Percentiles rank a stretch among this genome's conserved stretches.
Evolutionary conservation across 2,113 vertebrate genomes (phyloP).

Genomic region (Apodemus sylvaticus): DNA sequence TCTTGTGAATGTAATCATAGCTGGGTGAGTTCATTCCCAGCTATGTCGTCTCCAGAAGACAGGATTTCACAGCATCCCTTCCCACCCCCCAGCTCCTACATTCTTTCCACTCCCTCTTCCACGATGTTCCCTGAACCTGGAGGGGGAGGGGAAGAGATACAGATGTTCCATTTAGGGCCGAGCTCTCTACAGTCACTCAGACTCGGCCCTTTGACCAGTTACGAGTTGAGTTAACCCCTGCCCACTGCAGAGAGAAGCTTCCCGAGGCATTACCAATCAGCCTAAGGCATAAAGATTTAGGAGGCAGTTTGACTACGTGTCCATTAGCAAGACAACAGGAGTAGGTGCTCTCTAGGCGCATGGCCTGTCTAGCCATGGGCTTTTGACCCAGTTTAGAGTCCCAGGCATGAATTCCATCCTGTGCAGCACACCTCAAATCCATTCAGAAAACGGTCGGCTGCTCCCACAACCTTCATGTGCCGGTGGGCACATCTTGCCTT

Average conservation of each 20-base stretch:
- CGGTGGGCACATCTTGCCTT: not conserved
- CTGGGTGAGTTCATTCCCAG: not conserved
- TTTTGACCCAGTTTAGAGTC: not conserved
- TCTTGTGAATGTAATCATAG: not conserved
- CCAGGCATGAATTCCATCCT: not conserved
- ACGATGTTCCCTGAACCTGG: not conserved
- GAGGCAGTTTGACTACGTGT: not conserved
- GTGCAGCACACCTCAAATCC: not conserved
- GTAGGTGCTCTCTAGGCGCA: not conserved
- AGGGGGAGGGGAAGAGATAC: not conserved
- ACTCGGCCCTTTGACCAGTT: not conserved
- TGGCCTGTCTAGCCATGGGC: not conserved
- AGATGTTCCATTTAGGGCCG: not conserved
- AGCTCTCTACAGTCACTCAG: no score
- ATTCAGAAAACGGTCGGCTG: not conserved
- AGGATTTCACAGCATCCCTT: not conserved
- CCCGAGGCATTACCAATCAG: not conserved
- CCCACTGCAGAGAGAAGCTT: not conserved
- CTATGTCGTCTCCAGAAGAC: not conserved
- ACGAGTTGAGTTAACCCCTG: not conserved
- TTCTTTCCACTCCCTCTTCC: not conserved
- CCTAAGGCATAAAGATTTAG: not conserved
- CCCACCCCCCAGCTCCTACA: not conserved
- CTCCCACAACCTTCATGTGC: not conserved
- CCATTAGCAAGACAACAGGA: not conserved